Evolutionary conservation across 2,797 vertebrate genomes (phyloP), one percentile per base, ranked within the genome.

Genomic region (Gymnocypris eckloni): DNA sequence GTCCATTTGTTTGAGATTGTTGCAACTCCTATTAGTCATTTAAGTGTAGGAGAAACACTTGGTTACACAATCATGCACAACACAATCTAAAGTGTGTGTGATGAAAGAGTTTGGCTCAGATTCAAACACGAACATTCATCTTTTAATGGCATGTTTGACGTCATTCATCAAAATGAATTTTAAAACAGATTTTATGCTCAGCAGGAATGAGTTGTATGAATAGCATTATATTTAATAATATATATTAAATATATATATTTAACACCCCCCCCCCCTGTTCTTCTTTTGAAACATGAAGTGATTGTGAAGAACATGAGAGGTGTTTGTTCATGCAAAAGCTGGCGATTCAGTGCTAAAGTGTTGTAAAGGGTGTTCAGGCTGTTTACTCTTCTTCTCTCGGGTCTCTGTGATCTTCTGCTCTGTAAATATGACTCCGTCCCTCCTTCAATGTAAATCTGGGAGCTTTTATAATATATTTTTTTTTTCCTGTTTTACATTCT

Each of bases 1-100:
- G 28, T 76, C 48, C 73, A 54, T 5, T 39, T 77, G 6, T 37
- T 18, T 77, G 20, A 76, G 73, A 54, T 39, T 13, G 11, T n/a
- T 77, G 75, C 37, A 20, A 11, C 6, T 56, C 50, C 39, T 69
- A 18, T 64, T 75, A 75, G 48, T 13, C 28, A 37, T 54, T 76
- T 18, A 37, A 78, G 33, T 56, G 33, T 41, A n/a, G 52, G 52
- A 77, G 75, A 39, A 77, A 41, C 52, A 77, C 50, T 73, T 13
- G 33, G 52, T 77, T 77, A 39, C 52, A 39, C 54, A 59, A 41
- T 78, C 76, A 59, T 39, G 76, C 41, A 37, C 41, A 15, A 41
- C 37, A 59, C 75, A 25, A 25, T 43, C 76, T n/a, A 5, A 48
- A 20, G 25, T 50, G 20, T 20, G 25, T 52, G 52, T 25, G 76